These are phyloP conservation scores for Sebastes glaucus DNA, from an alignment of 2,797 vertebrate genomes.

Conservation along the genomic window DNA sequence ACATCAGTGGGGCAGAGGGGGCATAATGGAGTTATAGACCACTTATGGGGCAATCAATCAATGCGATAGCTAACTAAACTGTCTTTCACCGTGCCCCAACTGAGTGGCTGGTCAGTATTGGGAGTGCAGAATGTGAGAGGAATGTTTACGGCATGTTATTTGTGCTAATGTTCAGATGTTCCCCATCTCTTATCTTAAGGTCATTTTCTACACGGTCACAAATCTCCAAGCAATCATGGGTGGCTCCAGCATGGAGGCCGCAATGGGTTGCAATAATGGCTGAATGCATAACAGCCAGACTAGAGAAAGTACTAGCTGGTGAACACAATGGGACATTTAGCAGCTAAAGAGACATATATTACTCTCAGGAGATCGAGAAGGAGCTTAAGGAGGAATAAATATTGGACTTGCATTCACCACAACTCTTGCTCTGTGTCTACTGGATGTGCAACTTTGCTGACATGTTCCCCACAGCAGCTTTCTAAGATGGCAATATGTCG, in stretches of 20 bases:
- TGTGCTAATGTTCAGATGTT: constrained; percentile 19
- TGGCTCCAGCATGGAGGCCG: not conserved
- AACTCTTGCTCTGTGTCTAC: not conserved
- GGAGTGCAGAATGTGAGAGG: constrained; percentile 28
- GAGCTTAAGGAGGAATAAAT: not conserved
- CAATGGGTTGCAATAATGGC: not conserved
- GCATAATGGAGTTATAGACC: constrained; percentile 67
- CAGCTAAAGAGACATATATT: not conserved
- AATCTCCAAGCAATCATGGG: constrained; percentile 20
- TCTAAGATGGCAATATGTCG: not conserved
- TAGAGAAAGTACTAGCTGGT: not conserved
- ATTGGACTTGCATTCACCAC: not conserved
- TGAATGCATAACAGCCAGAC: constrained; percentile 14
- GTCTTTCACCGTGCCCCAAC: constrained; percentile 37
- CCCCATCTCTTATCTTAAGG: constrained; percentile 20
- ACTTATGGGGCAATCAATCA: constrained; percentile 71
- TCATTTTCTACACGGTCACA: constrained; percentile 2
- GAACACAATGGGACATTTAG: not conserved
- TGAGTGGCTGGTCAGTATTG: constrained; percentile 30
- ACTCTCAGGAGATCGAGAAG: not conserved
- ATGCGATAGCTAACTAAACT: constrained; percentile 56
- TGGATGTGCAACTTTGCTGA: not conserved
- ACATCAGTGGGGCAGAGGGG: constrained; percentile 58
- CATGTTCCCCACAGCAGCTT: not conserved
- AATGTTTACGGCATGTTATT: constrained; percentile 53